Percentiles rank a stretch among this genome's conserved stretches.
phyloP scores from a whole-genome alignment of 2,113 vertebrate species.

The Collichthys lucidus region DNA sequence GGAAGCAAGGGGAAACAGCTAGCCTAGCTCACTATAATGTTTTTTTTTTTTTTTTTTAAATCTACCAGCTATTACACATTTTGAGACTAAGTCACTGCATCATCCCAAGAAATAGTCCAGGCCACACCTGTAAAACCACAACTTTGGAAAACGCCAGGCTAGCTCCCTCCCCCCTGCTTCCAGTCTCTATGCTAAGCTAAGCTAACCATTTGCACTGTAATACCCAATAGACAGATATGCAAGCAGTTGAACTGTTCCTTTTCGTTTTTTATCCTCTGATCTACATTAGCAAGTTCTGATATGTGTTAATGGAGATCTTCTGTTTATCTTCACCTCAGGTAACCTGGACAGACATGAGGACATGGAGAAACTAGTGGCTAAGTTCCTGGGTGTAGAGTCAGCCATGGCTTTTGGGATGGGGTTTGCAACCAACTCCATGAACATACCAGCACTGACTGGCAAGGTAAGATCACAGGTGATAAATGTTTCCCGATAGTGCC shows the following conservation, averaged over 20 bases:
- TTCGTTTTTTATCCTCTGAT: neutral
- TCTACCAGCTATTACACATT: too few species aligned
- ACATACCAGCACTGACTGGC: constrained; percentile 92
- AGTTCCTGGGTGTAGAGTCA: constrained; percentile 93
- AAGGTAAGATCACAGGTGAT: constrained; percentile 83
- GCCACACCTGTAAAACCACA: neutral
- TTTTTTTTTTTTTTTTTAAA: too few species aligned
- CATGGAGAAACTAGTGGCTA: constrained; percentile 90
- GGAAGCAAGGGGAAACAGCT: neutral
- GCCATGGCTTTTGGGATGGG: constrained; percentile 97
- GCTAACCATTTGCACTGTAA: neutral
- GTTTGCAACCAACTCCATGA: constrained; percentile 98
- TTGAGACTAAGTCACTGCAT: neutral
- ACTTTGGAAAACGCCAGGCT: neutral
- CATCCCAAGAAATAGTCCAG: too few species aligned
- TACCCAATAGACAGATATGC: neutral
- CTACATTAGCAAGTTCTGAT: neutral
- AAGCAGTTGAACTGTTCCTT: too few species aligned
- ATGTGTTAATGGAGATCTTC: neutral
- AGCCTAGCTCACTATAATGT: neutral
- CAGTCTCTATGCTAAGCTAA: neutral
- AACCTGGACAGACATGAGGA: constrained; percentile 94
- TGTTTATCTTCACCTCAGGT: constrained; percentile 80
- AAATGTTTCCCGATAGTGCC: neutral
- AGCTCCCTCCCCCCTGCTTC: neutral